Evolutionary conservation across 2,113 vertebrate species (phyloP), one percentile per base, ranked within the genome.

Genomic region (Istiophorus platypterus): DNA sequence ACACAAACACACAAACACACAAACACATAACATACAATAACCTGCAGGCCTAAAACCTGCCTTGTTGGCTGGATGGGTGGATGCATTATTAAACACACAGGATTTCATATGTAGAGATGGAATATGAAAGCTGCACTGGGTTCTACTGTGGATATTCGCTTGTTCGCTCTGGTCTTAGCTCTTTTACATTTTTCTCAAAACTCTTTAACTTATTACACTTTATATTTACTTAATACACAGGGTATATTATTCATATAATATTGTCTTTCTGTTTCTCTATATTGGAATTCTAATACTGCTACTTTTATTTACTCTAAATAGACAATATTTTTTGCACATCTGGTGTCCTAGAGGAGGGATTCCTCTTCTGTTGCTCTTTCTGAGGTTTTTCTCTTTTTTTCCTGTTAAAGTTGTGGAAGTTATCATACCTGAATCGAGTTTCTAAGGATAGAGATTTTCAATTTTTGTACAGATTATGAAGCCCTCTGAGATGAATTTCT

Each of bases 11-110:
- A 45, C 47, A 59, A 62, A 80, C 51, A 67, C 42, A 84, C 54
- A 49, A 68, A 73, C 74, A 52, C 75, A 89, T 61, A 84, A 10
- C 64, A 80, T 76, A 85, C 70, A 92, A 83, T 82, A 85, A 90
- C 87, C 90, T 89, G 87, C 87, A 91, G 91, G 81, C 78, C 89
- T 80, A 61, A 83, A 93, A 91, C 91, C 81, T 81, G 85, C 82
- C 90, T 89, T 66, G 85, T 85, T 85, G 88, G 72, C 89, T 85
- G 86, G 85, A 85, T 85, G 84, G 78, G 85, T 72, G 67, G 72
- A 91, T 94, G 87, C 88, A 92, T 94, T 93, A 94, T 93, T 94
- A 91, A 94, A 92, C 89, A 91, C 84, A 65, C 69, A 87, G 86
- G 76, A 89, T 88, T 92, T 89, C 85, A 86, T 85, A 85, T 92